Conservation (phyloP, 2,888 invertebrate species). For the Branchipolynoe longqiensis region DNA sequence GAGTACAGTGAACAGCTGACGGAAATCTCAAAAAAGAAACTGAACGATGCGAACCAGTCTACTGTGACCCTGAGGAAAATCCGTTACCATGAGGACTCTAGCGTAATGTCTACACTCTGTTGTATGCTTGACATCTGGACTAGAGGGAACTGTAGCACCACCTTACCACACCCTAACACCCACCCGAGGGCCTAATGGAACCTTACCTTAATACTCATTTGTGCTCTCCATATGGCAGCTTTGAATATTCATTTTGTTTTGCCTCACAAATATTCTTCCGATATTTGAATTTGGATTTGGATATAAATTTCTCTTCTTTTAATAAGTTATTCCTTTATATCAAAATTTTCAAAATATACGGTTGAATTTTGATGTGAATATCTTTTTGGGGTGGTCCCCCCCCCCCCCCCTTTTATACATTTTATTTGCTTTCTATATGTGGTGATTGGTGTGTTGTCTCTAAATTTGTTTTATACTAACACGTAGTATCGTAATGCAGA, state of each 20-base stretch:
- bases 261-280: background rate
- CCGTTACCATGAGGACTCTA: slow-evolving; percentile 28
- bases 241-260: background rate
- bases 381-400: too few relatives aligned
- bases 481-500: too few relatives aligned
- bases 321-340: too few relatives aligned
- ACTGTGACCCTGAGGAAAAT: slow-evolving; percentile 36
- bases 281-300: background rate
- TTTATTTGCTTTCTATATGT: too few relatives aligned
- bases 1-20: slow-evolving; percentile 39
- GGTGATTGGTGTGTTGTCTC: too few relatives aligned
- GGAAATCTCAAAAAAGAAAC: slow-evolving; percentile 50
- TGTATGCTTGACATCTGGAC: slow-evolving; percentile 28
- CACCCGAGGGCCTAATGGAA: background rate
- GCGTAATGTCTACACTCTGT: slow-evolving; percentile 43
- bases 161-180: slow-evolving; percentile 23
- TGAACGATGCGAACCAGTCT: slow-evolving; percentile 21
- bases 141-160: slow-evolving; percentile 32
- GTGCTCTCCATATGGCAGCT: too few relatives aligned
- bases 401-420: too few relatives aligned
- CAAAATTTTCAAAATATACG: too few relatives aligned
- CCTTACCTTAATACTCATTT: too few relatives aligned
- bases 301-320: background rate
- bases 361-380: too few relatives aligned
- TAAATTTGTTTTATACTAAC: too few relatives aligned